Conservation (phyloP, 2,113 vertebrate species). For the Suricata suricatta region DNA sequence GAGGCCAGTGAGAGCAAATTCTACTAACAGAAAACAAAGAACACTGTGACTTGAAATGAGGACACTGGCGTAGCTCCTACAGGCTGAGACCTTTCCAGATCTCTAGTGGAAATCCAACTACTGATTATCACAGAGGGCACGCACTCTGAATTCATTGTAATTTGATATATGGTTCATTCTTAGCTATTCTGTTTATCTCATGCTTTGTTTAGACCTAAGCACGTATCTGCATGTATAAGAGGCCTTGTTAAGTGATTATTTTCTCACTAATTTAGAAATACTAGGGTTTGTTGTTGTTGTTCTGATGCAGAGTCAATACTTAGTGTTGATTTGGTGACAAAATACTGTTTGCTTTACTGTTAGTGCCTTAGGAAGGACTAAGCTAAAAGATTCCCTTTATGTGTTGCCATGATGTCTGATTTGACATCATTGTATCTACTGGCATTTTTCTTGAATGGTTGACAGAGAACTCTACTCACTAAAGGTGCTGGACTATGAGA, state of each 20-base stretch:
- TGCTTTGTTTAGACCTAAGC: not conserved
- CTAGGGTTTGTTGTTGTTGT: not conserved
- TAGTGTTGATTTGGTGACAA: not conserved
- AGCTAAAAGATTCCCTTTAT: not conserved
- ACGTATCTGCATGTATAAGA: not conserved
- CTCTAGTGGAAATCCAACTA: accelerated
- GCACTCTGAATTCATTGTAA: not conserved
- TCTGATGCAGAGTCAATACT: not conserved
- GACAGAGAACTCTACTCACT: not conserved
- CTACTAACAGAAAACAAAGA: not conserved
- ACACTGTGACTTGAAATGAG: not conserved
- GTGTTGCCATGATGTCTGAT: not conserved
- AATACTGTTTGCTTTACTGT: not conserved
- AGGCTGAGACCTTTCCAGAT: not conserved
- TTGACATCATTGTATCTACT: not conserved
- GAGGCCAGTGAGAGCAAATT: too few relatives aligned
- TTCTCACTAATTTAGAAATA: not conserved
- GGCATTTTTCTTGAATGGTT: not conserved
- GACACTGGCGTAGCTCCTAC: accelerated
- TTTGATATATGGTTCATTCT: not conserved
- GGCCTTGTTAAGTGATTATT: not conserved
- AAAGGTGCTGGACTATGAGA: not conserved
- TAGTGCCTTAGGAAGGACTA: not conserved
- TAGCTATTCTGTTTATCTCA: not conserved
- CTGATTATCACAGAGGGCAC: not conserved